Conservation (phyloP, 2,888 invertebrate species). For the Spodoptera littoralis region DNA sequence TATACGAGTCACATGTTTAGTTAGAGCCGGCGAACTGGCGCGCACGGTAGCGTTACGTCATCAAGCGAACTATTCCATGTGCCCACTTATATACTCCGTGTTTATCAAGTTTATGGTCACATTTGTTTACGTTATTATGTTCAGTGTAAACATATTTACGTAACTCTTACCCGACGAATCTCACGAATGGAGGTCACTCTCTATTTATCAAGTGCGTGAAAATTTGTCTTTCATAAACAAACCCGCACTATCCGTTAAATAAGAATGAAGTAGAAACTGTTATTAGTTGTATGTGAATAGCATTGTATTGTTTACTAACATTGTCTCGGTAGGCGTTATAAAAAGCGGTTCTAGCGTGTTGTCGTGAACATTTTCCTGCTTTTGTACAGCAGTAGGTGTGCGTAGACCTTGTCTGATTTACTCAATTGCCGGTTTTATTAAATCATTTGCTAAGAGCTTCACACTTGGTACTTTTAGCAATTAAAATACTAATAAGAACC, state of each 20-base stretch:
- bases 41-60: conserved; percentile 46
- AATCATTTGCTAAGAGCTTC: too few species aligned
- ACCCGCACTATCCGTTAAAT: conserved; percentile 22
- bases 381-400: neutral
- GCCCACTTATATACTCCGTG: conserved; percentile 46
- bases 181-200: conserved; percentile 55
- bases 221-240: conserved; percentile 47
- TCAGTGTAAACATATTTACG: conserved; percentile 56
- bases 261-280: conserved; percentile 23
- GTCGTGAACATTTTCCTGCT: neutral
- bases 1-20: conserved; percentile 25
- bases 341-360: neutral
- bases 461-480: too few species aligned
- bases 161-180: conserved; percentile 44
- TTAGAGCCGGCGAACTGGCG: conserved; percentile 21
- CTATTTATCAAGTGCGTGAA: conserved; percentile 55
- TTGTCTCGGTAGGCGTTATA: neutral
- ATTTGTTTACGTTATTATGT: conserved; percentile 63
- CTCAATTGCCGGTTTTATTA: too few species aligned
- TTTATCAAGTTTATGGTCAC: conserved; percentile 69
- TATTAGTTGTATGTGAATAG: conserved; percentile 22
- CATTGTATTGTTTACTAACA: conserved; percentile 29
- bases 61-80: conserved; percentile 43
- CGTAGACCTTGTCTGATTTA: too few species aligned
- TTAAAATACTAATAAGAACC: too few species aligned